Evolutionary conservation across 1,140 invertebrate species (phyloP), one percentile per base, ranked within the genome.

Genomic region (Sarcophaga peregrina): DNA sequence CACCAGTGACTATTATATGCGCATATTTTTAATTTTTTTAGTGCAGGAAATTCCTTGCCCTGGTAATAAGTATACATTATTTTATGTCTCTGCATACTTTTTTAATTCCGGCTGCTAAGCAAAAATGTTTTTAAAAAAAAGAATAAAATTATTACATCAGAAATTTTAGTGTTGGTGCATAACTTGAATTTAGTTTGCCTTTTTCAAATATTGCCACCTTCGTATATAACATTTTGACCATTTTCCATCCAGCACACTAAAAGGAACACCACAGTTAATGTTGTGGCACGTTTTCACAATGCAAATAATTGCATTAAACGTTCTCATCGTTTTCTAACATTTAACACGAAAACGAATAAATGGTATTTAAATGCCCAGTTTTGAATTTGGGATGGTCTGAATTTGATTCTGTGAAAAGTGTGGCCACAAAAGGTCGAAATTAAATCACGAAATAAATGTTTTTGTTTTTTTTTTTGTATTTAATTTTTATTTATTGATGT

Each of bases 381-480:
- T 17, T 52, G 75, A 0, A 25, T 78, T 13, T 78, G 75, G 75
- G 75, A 78, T 78, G 75, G 75, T 78, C 75, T 52, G 48, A n/a
- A 76, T 47, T 50, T 76, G 7, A 47, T 47, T 76, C 74, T 78
- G 20, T 78, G 48, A 17, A 87, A 86, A 88, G 25, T 87, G 87
- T 88, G 87, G 87, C 88, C 87, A 87, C 87, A 88, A 88, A 88
- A 88, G 87, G 87, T 88, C 87, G 87, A 88, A 88, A 88, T 88
- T 86, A 88, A 88, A 88, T 88, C 87, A 88, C 87, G 87, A 88
- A 88, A 88, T 87, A 88, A 88, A 87, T 88, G 87, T 88, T 88
- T 78, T 50, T 50, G 47, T 52, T 78, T 52, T 68, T 17, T 78
- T 47, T 76, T 48, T 76, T 48, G 45, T 68, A 62, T 10, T 13